phyloP scores from a whole-genome alignment of 1,140 invertebrate species.

The Lucilia cuprina region DNA sequence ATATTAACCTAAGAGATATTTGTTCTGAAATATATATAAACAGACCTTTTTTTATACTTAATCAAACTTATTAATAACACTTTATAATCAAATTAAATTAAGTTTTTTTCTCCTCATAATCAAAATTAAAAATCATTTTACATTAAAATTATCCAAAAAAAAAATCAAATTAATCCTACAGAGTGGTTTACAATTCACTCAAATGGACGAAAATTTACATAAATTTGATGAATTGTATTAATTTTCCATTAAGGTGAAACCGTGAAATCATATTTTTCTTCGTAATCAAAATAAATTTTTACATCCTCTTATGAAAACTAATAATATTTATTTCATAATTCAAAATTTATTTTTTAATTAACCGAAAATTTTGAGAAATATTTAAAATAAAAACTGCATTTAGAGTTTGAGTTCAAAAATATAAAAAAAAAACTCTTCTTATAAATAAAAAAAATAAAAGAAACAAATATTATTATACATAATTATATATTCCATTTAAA shows the following conservation, averaged over 20 bases:
- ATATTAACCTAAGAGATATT: no score
- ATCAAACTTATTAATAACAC: neutral
- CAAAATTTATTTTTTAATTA: neutral
- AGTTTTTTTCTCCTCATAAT: neutral
- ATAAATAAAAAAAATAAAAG: neutral
- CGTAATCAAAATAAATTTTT: neutral
- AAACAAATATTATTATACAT: neutral
- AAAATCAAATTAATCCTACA: no score
- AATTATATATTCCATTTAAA: neutral
- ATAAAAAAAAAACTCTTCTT: neutral
- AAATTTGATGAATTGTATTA: no score
- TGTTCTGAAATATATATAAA: no score
- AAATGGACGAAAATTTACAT: no score
- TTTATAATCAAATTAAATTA: neutral
- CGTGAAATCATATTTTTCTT: neutral
- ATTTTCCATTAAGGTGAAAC: no score
- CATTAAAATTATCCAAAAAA: neutral
- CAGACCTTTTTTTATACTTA: no score
- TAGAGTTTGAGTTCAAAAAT: conserved; percentile 1
- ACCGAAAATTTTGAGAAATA: neutral
- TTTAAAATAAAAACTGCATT: conserved; percentile 1
- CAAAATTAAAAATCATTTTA: neutral
- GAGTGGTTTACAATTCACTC: no score
- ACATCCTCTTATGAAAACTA: neutral
- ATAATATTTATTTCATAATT: neutral